These are phyloP conservation scores for Sphecodes monilicornis DNA, from an alignment of 2,888 invertebrate genomes.

Conservation along the genomic window DNA sequence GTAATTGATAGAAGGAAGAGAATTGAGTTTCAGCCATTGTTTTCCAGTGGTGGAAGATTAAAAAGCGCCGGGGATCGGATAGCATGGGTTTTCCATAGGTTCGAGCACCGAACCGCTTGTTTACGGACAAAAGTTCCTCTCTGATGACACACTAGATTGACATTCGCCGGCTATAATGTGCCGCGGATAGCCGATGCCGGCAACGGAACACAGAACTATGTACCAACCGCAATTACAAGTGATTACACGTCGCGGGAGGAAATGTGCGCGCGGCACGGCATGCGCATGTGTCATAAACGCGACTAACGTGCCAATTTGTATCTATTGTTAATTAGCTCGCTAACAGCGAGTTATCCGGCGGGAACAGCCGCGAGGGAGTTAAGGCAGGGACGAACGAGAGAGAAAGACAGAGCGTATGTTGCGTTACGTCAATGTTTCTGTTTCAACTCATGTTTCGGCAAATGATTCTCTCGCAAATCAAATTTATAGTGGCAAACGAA, in stretches of 20 bases:
- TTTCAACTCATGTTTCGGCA: background rate
- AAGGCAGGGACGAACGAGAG: background rate
- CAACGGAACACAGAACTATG: constrained; percentile 35
- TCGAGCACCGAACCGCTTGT: constrained; percentile 19
- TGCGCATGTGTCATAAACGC: constrained; percentile 44
- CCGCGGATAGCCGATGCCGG: constrained; percentile 22
- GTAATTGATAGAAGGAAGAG: background rate
- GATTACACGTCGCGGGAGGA: constrained; percentile 59
- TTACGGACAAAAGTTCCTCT: constrained; percentile 22
- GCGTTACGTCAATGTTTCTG: background rate
- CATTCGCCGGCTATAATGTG: constrained; percentile 38
- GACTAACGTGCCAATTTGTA: constrained; percentile 61
- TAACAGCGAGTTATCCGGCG: constrained; percentile 60
- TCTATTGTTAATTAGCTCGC: constrained; percentile 61
- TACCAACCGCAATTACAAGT: constrained; percentile 55
- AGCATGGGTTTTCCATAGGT: background rate
- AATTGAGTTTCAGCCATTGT: background rate
- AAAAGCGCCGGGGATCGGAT: background rate
- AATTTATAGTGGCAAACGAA: background rate
- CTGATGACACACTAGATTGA: constrained; percentile 61
- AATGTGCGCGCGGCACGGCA: constrained; percentile 48
- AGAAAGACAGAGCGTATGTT: constrained; percentile 27
- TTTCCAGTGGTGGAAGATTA: background rate
- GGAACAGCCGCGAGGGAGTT: background rate
- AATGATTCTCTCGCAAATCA: background rate